Base-by-base conservation (phyloP, 2,888 invertebrate species). In the Apamea sordens region DNA sequence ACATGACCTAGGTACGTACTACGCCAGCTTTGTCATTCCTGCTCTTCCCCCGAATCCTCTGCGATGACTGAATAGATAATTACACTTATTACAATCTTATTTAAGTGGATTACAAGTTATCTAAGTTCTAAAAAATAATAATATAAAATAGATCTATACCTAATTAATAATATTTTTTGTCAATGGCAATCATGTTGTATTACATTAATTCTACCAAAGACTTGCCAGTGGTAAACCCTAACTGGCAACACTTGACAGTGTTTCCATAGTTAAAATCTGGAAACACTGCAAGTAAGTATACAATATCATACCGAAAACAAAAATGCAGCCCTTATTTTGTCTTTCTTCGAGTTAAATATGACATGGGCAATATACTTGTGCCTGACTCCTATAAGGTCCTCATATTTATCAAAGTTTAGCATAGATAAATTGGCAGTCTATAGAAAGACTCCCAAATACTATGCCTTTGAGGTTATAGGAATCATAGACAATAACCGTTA, bases 141-240 rank as follows among this genome's bases (percentile, higher is more conserved):
- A 32, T 21, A 44, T 61, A 70, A 73, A 61, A 21, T n/a, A 11
- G n/a, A 56, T 11, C 24, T 56, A 56, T 56, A 56, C 1, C 56
- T 50, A 53, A 36, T 73, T 71, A 67, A 56, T 41, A 24, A 63
- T 56, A 70, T 72, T 32, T 28, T 73, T 73, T 84, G 71, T 84
- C 77, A 65, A 82, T 75, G 84, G 84, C 78, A 78, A 82, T 67
- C 68, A 68, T 61, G 61, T 74, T 63, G n/a, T 59, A n/a, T 74
- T 21, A 28, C 64, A 77, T 77, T 28, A 85, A 77, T 68, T 76
- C 32, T 74, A 64, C 82, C 77, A 77, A 79, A 73, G 59, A 73
- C 77, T 61, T 79, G 88, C 88, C 88, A 88, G 88, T 77, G 88
- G 88, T 88, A 80, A 87, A 87, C 88, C 88, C 88, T 82, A 79